A percentile compares a stretch with the other conserved stretches of the same genome.
Conservation (phyloP, 2,113 vertebrate species). For the Euleptes europaea region DNA sequence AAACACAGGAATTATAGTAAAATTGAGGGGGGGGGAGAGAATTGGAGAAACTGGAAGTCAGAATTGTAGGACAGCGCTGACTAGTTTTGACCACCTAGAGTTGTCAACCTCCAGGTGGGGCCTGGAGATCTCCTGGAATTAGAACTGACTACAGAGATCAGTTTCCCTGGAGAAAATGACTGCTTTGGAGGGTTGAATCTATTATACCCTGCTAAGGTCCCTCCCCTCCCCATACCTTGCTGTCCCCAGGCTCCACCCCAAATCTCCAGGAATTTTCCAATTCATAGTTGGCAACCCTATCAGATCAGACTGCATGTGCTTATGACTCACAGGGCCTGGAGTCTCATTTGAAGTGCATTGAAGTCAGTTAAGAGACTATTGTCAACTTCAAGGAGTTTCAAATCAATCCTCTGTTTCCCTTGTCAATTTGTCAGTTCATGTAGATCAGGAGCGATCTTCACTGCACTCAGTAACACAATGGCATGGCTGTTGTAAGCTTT, state of each 20-base stretch:
- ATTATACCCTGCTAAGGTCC: too few species aligned
- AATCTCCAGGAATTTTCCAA: too few species aligned
- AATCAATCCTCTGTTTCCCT: neutral
- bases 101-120: too few species aligned
- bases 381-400: neutral
- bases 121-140: too few species aligned
- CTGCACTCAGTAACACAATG: neutral
- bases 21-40: neutral
- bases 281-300: too few species aligned
- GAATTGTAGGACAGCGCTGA: fast-evolving
- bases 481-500: neutral
- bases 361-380: constrained; percentile 6
- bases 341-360: constrained; percentile 4
- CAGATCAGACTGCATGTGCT: neutral
- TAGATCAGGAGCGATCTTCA: constrained; percentile 38
- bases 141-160: too few species aligned
- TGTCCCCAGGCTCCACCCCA: too few species aligned
- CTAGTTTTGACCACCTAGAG: neutral
- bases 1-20: neutral
- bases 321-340: fast-evolving
- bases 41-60: neutral
- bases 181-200: too few species aligned
- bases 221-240: too few species aligned
- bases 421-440: neutral
- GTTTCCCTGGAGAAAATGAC: too few species aligned